Evolutionary conservation across 2,113 vertebrate genomes (phyloP).

Genomic region (Nothobranchius furzeri): DNA sequence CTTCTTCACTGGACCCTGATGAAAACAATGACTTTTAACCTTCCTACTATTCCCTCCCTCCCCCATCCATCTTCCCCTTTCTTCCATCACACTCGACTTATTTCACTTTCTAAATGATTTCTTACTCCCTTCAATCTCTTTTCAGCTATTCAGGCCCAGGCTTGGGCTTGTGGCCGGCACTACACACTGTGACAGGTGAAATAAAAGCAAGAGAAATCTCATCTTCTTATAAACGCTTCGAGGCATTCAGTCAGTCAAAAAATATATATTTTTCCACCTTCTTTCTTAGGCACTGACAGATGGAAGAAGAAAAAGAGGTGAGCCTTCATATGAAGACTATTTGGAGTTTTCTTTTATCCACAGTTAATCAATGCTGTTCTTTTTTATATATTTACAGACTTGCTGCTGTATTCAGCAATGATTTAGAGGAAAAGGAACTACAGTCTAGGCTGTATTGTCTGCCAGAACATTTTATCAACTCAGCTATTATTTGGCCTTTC

Average conservation of each 20-base stretch:
- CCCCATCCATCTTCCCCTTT: constrained; percentile 24
- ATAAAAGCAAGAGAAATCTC: constrained; percentile 81
- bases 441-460: constrained; percentile 10
- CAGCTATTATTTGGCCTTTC: neutral
- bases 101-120: constrained; percentile 80
- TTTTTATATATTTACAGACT: constrained; percentile 32
- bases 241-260: constrained; percentile 74
- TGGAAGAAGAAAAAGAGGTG: constrained; percentile 31
- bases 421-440: constrained; percentile 9
- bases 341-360: constrained; percentile 66
- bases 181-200: constrained; percentile 77
- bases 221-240: constrained; percentile 77
- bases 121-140: constrained; percentile 75
- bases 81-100: constrained; percentile 66
- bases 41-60: constrained; percentile 32
- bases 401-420: constrained; percentile 22
- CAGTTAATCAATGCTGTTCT: constrained; percentile 65
- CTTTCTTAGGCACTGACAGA: constrained; percentile 53
- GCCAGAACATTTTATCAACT: neutral
- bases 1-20: constrained; percentile 66
- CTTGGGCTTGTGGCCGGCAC: constrained; percentile 53
- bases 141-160: constrained; percentile 64
- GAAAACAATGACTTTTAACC: constrained; percentile 81
- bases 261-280: constrained; percentile 38
- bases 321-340: constrained; percentile 64